These are phyloP conservation scores for Anastatus disparis DNA, from an alignment of 1,140 invertebrate genomes.

Conservation along the genomic window DNA sequence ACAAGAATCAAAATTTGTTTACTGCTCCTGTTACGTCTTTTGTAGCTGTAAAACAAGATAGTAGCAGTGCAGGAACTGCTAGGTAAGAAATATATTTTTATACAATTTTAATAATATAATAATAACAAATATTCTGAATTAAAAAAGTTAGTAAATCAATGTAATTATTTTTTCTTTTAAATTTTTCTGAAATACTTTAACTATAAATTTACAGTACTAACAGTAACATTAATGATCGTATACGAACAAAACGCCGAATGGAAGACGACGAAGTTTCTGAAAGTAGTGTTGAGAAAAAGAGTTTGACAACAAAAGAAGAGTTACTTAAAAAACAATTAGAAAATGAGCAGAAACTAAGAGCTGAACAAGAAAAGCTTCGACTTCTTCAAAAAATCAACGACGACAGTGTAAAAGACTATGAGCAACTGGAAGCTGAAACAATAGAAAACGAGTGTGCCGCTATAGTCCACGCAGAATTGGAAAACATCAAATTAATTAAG, in stretches of 20 bases:
- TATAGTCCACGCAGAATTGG: conserved; percentile 61
- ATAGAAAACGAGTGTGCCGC: conserved; percentile 56
- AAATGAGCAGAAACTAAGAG: not conserved
- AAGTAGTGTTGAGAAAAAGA: conserved; percentile 6
- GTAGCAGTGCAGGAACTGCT: not conserved
- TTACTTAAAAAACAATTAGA: not conserved
- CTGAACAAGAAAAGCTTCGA: not conserved
- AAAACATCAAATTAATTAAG: conserved; percentile 43
- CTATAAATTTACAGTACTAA: not conserved
- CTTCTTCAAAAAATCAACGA: not conserved
- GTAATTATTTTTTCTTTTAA: no score
- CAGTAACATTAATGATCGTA: not conserved
- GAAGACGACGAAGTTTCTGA: conserved; percentile 4
- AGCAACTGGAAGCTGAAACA: conserved; percentile 46
- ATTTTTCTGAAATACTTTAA: not conserved
- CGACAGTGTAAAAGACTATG: not conserved
- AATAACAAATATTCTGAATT: no score
- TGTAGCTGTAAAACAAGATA: not conserved
- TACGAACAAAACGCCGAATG: conserved; percentile 3
- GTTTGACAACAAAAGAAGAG: not conserved
- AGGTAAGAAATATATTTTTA: conserved; percentile 1
- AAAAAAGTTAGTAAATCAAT: not conserved
- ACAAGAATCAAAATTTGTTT: conserved; percentile 44
- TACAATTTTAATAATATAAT: no score
- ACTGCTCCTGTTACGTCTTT: not conserved